Evolutionary conservation across 2,888 invertebrate species (phyloP).

Genomic region (Tachina fera): DNA sequence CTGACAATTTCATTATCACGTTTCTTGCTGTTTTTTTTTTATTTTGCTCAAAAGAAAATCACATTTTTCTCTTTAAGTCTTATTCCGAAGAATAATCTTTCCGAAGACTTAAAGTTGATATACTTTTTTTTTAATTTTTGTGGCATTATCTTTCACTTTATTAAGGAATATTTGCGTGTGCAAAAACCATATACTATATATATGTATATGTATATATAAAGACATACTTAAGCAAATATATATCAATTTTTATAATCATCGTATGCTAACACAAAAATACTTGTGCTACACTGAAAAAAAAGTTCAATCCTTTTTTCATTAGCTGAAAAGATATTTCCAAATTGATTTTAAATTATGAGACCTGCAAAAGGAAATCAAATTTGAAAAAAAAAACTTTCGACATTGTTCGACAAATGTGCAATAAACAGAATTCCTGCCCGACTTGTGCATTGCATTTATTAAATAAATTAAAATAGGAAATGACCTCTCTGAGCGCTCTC

Average conservation of each 20-base stretch:
- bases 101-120: not conserved
- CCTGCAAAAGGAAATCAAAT: too few relatives aligned
- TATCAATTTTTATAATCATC: conserved; percentile 25
- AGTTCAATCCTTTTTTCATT: too few relatives aligned
- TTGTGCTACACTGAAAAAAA: conserved; percentile 15
- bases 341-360: too few relatives aligned
- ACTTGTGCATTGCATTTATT: too few relatives aligned
- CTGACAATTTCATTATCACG: too few relatives aligned
- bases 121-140: not conserved
- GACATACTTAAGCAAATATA: not conserved
- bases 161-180: not conserved
- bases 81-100: conserved; percentile 11
- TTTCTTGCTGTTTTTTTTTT: too few relatives aligned
- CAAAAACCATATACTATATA: not conserved
- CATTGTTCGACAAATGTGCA: too few relatives aligned
- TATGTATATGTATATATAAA: not conserved
- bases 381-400: too few relatives aligned
- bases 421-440: too few relatives aligned
- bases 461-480: too few relatives aligned
- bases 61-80: not conserved
- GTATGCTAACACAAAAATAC: conserved; percentile 6
- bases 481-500: too few relatives aligned
- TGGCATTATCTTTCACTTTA: not conserved
- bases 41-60: not conserved
- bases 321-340: too few relatives aligned